phyloP scores from a whole-genome alignment of 2,797 vertebrate genomes.

The Champsocephalus gunnari region DNA sequence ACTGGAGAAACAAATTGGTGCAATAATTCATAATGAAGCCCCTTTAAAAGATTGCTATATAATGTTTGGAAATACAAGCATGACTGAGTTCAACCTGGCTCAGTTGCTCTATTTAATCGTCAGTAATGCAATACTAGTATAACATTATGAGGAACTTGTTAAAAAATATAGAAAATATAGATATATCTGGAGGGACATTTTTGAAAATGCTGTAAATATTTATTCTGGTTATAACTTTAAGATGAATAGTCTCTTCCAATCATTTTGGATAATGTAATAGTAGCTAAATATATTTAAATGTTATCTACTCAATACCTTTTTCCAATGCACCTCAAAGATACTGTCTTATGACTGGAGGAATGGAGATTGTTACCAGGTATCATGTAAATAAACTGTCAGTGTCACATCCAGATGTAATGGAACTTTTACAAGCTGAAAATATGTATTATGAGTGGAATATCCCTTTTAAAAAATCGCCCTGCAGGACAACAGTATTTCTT shows the following conservation, averaged over 20 bases:
- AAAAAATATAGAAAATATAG: background rate
- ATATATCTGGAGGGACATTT: background rate
- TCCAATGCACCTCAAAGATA: background rate
- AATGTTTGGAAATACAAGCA: conserved; percentile 18
- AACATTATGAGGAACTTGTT: conserved; percentile 1
- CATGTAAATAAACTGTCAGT: background rate
- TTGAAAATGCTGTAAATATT: background rate
- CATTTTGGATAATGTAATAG: background rate
- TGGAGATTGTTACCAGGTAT: background rate
- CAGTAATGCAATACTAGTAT: conserved; percentile 3
- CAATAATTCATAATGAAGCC: conserved; percentile 12
- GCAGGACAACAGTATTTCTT: background rate
- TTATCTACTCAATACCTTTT: background rate
- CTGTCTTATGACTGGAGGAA: background rate
- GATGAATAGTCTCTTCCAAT: conserved; percentile 7
- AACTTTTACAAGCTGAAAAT: background rate
- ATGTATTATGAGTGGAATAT: background rate
- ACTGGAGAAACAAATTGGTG: conserved; percentile 27
- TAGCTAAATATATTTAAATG: too few species aligned
- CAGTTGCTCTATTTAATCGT: background rate
- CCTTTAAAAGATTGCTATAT: background rate
- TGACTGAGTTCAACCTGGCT: background rate
- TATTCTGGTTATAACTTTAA: background rate
- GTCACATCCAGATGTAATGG: background rate
- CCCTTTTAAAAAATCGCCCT: background rate